phyloP scores from a whole-genome alignment of 2,888 invertebrate genomes.

The Drosophila sordidula region DNA sequence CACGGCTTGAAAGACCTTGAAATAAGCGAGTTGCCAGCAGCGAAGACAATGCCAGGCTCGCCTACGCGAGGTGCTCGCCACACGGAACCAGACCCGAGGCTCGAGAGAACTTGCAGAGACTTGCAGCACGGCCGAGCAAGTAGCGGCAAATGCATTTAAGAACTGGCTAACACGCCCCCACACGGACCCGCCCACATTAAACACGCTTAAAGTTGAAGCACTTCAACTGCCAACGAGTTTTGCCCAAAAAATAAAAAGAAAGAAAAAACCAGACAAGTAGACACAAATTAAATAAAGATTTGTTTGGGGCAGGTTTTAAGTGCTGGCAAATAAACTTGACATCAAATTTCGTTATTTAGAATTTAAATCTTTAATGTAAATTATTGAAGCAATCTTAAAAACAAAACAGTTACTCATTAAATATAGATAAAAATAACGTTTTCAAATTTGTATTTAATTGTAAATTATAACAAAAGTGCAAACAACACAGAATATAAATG shows the following conservation, averaged over 20 bases:
- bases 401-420: conserved; percentile 5
- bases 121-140: background rate
- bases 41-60: conserved; percentile 54
- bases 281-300: conserved; percentile 29
- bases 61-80: conserved; percentile 29
- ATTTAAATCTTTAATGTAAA: conserved; percentile 1
- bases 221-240: conserved; percentile 38
- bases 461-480: background rate
- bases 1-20: conserved; percentile 67
- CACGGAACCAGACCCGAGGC: conserved; percentile 57
- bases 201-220: conserved; percentile 27
- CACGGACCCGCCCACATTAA: conserved; percentile 41
- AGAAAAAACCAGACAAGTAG: conserved; percentile 1
- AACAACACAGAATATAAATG: background rate
- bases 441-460: background rate
- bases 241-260: conserved; percentile 3
- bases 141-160: conserved; percentile 42
- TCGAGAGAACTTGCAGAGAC: conserved; percentile 40
- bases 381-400: background rate
- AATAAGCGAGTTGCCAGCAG: conserved; percentile 40
- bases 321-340: conserved; percentile 45
- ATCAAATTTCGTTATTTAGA: conserved; percentile 13
- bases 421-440: background rate
- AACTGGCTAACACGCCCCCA: conserved; percentile 63
- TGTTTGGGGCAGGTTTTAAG: conserved; percentile 31